These are phyloP conservation scores for Crenuchus spilurus DNA, from an alignment of 2,797 vertebrate species.

Conservation along the genomic window DNA sequence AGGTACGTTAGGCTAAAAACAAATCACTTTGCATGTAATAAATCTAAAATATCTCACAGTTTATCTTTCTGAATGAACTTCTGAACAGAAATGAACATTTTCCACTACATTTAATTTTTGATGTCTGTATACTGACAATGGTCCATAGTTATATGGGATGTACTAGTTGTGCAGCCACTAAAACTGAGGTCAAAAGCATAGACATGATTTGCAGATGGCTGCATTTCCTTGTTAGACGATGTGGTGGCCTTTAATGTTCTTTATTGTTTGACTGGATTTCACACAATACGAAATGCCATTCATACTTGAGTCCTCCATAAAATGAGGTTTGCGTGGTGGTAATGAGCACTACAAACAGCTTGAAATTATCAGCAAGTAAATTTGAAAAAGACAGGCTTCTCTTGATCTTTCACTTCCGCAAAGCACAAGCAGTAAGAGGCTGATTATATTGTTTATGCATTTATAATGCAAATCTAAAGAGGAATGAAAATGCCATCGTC, in stretches of 20 bases:
- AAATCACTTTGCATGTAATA: no score
- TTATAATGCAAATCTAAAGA: constrained; percentile 52
- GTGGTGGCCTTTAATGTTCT: not conserved
- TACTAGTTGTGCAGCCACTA: no score
- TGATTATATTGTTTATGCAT: constrained; percentile 26
- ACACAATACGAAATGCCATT: constrained; percentile 29
- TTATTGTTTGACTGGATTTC: constrained; percentile 15
- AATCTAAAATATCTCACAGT: no score
- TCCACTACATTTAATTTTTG: no score
- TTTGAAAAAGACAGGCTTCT: constrained; percentile 25
- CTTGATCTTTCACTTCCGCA: constrained; percentile 39
- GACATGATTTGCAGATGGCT: not conserved
- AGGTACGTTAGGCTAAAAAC: no score
- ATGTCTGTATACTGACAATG: no score
- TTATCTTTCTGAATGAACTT: no score
- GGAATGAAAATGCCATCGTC: constrained; percentile 46
- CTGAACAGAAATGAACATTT: no score
- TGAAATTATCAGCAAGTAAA: constrained; percentile 24
- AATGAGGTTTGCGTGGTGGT: not conserved
- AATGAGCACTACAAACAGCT: constrained; percentile 14
- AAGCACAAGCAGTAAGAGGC: constrained; percentile 30
- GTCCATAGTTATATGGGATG: no score
- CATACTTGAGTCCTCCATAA: not conserved
- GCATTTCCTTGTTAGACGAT: not conserved
- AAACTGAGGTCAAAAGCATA: not conserved